phyloP scores from a whole-genome alignment of 2,888 invertebrate species.

The Epinotia brunnichana region DNA sequence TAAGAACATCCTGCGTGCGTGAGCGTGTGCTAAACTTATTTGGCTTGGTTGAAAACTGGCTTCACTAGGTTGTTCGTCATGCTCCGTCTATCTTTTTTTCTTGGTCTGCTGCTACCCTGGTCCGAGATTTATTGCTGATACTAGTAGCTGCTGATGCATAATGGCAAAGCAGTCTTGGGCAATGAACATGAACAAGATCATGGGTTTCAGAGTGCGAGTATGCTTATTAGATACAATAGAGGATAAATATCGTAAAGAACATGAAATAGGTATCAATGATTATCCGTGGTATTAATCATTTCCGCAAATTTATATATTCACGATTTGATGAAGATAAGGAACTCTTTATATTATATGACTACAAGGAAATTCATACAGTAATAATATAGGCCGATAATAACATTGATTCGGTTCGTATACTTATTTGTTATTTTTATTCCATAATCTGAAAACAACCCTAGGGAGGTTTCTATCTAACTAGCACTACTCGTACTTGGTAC shows the following conservation, averaged over 20 bases:
- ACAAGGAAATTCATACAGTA: slow-evolving; percentile 2
- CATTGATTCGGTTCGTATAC: background rate
- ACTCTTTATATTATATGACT: background rate
- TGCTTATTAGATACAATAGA: background rate
- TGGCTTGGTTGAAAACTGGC: too few relatives aligned
- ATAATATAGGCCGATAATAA: background rate
- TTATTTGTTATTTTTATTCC: background rate
- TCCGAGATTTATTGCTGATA: too few relatives aligned
- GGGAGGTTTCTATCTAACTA: background rate
- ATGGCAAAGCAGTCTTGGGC: background rate
- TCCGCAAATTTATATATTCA: slow-evolving; percentile 3
- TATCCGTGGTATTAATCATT: background rate
- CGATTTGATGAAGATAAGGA: slow-evolving; percentile 8
- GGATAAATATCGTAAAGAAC: background rate
- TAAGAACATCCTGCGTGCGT: too few relatives aligned
- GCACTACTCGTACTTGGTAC: background rate
- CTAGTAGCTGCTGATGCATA: too few relatives aligned
- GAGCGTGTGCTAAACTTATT: too few relatives aligned
- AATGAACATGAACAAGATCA: background rate
- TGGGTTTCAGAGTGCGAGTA: too few relatives aligned
- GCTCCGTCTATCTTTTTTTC: too few relatives aligned
- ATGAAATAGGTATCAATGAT: background rate
- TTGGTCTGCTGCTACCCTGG: too few relatives aligned
- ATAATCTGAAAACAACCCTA: background rate
- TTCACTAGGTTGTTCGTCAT: too few relatives aligned